A percentile compares a stretch with the other conserved stretches of the same genome.
Conservation (phyloP, 2,888 invertebrate genomes). For the Carpatolechia fugitivella region DNA sequence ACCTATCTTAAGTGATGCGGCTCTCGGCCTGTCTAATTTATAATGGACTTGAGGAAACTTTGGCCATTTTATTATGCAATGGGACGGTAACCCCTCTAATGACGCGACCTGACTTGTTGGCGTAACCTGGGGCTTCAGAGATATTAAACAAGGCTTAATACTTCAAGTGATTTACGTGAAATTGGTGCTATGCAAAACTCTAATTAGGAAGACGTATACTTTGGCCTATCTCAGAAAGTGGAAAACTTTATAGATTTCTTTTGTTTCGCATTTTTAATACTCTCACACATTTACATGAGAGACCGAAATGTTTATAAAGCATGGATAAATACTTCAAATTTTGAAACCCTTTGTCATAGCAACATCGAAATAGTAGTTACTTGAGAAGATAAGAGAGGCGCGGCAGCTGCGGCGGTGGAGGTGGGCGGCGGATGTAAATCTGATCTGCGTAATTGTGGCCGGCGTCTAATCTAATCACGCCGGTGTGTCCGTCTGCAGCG, state of each 20-base stretch:
- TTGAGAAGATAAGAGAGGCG: slow-evolving; percentile 4
- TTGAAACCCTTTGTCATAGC: no score
- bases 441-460: slow-evolving; percentile 76
- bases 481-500: slow-evolving; percentile 67
- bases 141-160: slow-evolving; percentile 68
- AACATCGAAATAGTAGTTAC: not conserved
- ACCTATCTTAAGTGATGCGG: slow-evolving; percentile 79
- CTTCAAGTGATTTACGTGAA: slow-evolving; percentile 52
- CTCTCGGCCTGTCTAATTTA: slow-evolving; percentile 77
- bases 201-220: not conserved
- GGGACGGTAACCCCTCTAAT: slow-evolving; percentile 77
- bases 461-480: slow-evolving; percentile 72
- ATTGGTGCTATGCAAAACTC: slow-evolving; percentile 27
- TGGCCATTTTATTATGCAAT: slow-evolving; percentile 79
- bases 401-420: slow-evolving; percentile 10
- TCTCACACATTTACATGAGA: no score
- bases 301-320: no score
- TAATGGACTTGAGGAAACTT: slow-evolving; percentile 79
- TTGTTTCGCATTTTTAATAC: no score
- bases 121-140: slow-evolving; percentile 62
- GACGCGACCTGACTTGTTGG: slow-evolving; percentile 71
- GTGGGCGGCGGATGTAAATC: slow-evolving; percentile 59
- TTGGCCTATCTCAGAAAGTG: not conserved
- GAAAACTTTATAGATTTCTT: no score
- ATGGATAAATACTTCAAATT: no score